Base-by-base conservation (phyloP, 1,140 invertebrate genomes). In the Solenopsis fugax region DNA sequence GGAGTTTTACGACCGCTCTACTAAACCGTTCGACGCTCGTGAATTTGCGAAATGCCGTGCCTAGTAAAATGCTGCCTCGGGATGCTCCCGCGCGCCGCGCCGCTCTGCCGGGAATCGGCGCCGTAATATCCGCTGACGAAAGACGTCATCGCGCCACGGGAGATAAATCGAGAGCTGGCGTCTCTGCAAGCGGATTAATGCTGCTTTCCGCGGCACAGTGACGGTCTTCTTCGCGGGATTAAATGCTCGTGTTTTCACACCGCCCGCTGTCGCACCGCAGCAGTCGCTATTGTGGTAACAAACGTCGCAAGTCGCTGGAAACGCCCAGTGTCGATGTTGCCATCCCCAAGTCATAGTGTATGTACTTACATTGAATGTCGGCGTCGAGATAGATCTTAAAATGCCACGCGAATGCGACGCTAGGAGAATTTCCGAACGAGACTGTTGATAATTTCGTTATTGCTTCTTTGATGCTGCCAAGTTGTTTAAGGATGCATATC, bases 11-110 rank as follows among this genome's bases (percentile, higher is more conserved):
- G 85, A 78, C 52, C 76, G 85, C 37, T 67, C 52, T 21, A 48
- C 62, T 86, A 86, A 86, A 86, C 85, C 85, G 76, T 86, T 86
- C 85, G 75, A 71, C 62, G 85, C 76, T 86, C 85, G 76, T 86
- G 85, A 86, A 86, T 86, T 80, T 86, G 85, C 76, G 76, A 86
- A 81, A 65, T 80, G 64, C 50, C 60, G 24, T 60, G 76, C 41
- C 73, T 86, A 86, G 76, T 86, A 86, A 86, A 86, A 80, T 81
- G 85, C 75, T 50, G 50, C 85, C 37, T 81, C 85, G 4, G 76
- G 58, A 86, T 71, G 64, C 52, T 6, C 12, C 62, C 54, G 67
- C n/a, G n/a, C n/a, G n/a, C n/a, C n/a, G n/a, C n/a, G n/a, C 13
- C 12, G 29, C 48, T n/a, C 52, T 41, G 45, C n/a, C n/a, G 45